Evolutionary conservation across 2,888 invertebrate species (phyloP).

Genomic region (Pristionchus entomophagus): DNA sequence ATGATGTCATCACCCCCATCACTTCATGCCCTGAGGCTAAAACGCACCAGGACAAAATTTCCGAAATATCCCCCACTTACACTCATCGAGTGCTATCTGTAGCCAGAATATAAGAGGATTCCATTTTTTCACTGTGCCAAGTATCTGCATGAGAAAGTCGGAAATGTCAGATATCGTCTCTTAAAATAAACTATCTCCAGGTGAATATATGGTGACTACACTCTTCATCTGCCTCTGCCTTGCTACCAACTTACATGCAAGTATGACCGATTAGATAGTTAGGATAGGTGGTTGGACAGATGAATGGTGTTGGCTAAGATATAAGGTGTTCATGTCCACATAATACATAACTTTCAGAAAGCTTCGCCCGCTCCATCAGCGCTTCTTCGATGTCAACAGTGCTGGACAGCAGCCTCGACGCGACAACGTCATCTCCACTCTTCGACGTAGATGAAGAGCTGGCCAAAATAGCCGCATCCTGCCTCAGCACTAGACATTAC

Average conservation of each 20-base stretch:
- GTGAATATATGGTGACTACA: neutral
- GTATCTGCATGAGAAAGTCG: too few species aligned
- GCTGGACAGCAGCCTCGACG: too few species aligned
- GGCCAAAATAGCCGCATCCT: conserved; percentile 46
- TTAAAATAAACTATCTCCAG: neutral
- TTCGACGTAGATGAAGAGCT: conserved; percentile 43
- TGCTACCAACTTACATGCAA: neutral
- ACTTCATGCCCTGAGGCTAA: too few species aligned
- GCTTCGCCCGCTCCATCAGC: neutral
- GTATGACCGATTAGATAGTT: neutral
- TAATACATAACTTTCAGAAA: neutral
- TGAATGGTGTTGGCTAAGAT: too few species aligned
- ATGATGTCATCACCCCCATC: too few species aligned
- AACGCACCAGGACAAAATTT: too few species aligned
- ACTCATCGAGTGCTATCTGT: too few species aligned
- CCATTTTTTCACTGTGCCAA: too few species aligned
- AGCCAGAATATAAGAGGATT: too few species aligned
- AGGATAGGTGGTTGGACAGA: neutral
- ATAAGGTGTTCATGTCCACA: neutral
- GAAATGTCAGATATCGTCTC: too few species aligned
- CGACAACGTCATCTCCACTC: too few species aligned
- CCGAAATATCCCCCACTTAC: too few species aligned
- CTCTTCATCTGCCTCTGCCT: conserved; percentile 11
- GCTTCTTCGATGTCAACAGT: neutral
- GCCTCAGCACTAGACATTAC: conserved; percentile 48